Percentiles rank a stretch among this genome's conserved stretches.
Conservation (phyloP, 2,888 invertebrate species). For the Metellina segmentata region DNA sequence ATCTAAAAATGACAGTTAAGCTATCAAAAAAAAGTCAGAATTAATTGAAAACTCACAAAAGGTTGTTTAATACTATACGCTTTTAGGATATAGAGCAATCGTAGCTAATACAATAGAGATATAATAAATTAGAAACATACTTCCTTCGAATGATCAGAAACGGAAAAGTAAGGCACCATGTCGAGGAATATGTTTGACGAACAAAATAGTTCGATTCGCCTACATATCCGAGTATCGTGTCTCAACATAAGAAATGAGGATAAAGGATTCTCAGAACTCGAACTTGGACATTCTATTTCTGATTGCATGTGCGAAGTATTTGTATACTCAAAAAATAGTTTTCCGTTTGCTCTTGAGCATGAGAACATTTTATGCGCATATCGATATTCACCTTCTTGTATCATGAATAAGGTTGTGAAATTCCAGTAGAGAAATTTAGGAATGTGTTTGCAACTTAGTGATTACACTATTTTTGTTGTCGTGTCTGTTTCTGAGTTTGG, state of each 20-base stretch:
- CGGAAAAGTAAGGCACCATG: neutral
- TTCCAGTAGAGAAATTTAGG: neutral
- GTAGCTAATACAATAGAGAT: no score
- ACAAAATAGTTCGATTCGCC: neutral
- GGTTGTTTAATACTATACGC: no score
- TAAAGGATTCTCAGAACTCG: neutral
- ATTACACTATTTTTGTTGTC: no score
- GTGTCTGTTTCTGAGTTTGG: no score
- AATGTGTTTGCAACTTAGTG: no score
- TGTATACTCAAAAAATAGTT: neutral
- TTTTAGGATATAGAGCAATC: no score
- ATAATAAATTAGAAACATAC: no score
- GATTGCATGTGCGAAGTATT: neutral
- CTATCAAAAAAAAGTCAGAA: no score
- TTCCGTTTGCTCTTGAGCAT: neutral
- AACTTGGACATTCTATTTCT: neutral
- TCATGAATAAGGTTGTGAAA: neutral
- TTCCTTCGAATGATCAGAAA: no score
- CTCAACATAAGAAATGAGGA: neutral
- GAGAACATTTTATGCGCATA: neutral
- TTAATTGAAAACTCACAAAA: no score
- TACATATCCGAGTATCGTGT: neutral
- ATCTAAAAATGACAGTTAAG: no score
- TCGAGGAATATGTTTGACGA: neutral
- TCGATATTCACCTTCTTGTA: neutral